Conservation (phyloP, 2,888 invertebrate genomes). For the Steinernema carpocapsae region DNA sequence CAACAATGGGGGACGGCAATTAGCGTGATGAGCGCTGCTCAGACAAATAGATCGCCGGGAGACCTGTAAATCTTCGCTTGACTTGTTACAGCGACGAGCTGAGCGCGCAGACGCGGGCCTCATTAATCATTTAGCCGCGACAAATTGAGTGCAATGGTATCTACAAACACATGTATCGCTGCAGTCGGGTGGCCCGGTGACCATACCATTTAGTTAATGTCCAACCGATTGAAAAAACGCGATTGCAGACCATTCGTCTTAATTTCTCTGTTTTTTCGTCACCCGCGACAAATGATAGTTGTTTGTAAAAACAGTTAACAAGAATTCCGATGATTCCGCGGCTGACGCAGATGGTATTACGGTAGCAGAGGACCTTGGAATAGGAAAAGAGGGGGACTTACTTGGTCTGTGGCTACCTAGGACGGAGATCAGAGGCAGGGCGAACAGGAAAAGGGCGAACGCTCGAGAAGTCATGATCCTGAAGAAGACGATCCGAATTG, state of each 20-base stretch:
- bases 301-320: not conserved
- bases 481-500: conserved; percentile 24
- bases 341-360: not conserved
- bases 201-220: conserved; percentile 21
- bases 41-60: conserved; percentile 10
- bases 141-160: conserved; percentile 18
- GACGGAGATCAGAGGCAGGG: not conserved
- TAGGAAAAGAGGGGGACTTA: conserved; percentile 1
- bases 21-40: not conserved
- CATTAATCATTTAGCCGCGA: conserved; percentile 26
- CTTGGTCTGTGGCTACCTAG: not conserved
- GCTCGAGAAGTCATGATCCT: conserved; percentile 23
- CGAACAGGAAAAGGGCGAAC: conserved; percentile 1
- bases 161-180: conserved; percentile 19
- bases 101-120: conserved; percentile 12
- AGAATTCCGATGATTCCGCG: not conserved
- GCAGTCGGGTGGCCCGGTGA: not conserved
- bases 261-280: not conserved
- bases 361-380: not conserved
- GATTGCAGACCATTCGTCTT: not conserved
- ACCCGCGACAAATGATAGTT: not conserved
- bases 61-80: conserved; percentile 24
- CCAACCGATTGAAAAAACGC: not conserved
- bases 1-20: not conserved
- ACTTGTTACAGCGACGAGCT: conserved; percentile 5